Evolutionary conservation across 2,113 vertebrate genomes (phyloP).

Genomic region (Ptilorrhoa leucosticta): DNA sequence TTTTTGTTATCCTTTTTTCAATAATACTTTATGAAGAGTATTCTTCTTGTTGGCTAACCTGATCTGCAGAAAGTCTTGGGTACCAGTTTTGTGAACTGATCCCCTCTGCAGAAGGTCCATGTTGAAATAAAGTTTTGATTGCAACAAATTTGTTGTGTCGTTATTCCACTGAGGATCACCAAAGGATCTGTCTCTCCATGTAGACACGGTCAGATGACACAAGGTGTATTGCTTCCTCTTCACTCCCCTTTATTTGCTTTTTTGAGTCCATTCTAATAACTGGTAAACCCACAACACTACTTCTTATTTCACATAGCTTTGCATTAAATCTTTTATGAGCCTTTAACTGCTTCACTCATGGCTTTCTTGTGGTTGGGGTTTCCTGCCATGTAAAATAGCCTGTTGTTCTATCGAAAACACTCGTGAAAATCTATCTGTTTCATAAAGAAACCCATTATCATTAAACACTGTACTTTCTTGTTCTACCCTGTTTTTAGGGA

Average conservation of each 20-base stretch:
- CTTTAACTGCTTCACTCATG: neutral
- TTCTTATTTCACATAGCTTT: neutral
- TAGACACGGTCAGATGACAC: neutral
- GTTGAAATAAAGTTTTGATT: neutral
- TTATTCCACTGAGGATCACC: fast-evolving
- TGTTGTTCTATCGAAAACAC: neutral
- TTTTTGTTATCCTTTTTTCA: neutral
- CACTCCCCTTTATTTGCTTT: neutral
- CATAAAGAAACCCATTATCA: neutral
- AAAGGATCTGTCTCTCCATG: neutral
- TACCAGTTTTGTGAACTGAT: neutral
- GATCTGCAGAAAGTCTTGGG: neutral
- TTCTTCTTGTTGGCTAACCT: neutral
- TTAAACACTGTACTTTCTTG: neutral
- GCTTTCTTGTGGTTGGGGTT: neutral
- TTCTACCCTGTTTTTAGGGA: neutral
- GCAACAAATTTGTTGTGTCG: neutral
- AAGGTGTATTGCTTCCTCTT: neutral
- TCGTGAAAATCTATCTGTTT: neutral
- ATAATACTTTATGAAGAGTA: neutral
- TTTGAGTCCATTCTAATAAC: neutral
- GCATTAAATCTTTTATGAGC: neutral
- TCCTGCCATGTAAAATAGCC: neutral
- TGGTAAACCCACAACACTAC: neutral
- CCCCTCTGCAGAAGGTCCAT: neutral